phyloP scores from a whole-genome alignment of 2,797 vertebrate species.

The Lateolabrax maculatus region DNA sequence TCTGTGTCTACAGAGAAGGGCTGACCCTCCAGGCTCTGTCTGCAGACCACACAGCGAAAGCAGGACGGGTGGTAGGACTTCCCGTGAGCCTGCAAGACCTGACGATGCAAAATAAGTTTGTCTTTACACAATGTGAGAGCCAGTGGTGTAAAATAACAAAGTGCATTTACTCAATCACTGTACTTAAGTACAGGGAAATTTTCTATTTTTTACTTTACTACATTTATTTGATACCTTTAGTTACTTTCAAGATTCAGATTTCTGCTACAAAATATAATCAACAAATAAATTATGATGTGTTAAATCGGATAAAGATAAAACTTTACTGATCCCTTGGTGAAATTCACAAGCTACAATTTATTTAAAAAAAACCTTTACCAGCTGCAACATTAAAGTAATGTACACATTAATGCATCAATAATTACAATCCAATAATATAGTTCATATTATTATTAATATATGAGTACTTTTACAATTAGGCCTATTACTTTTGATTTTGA shows the following conservation, averaged over 20 bases:
- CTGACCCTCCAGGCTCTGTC: conserved; percentile 88
- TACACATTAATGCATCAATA: too few species aligned
- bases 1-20: conserved; percentile 90
- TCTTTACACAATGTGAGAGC: background rate
- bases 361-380: too few species aligned
- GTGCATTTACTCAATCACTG: background rate
- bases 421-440: too few species aligned
- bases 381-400: too few species aligned
- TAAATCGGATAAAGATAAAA: too few species aligned
- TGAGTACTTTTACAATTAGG: too few species aligned
- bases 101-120: conserved; percentile 11
- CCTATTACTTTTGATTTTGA: background rate
- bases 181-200: background rate
- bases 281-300: too few species aligned
- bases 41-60: conserved; percentile 91
- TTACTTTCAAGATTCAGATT: too few species aligned
- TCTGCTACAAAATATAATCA: too few species aligned
- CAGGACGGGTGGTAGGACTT: conserved; percentile 92
- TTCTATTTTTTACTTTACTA: background rate
- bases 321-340: too few species aligned
- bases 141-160: background rate
- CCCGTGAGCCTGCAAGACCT: conserved; percentile 93
- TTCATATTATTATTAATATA: too few species aligned
- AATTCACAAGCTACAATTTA: too few species aligned
- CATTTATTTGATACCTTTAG: background rate